Percentiles rank a stretch among this genome's conserved stretches.
Evolutionary conservation across 2,797 vertebrate species (phyloP).

Genomic region (Moxostoma hubbsi): DNA sequence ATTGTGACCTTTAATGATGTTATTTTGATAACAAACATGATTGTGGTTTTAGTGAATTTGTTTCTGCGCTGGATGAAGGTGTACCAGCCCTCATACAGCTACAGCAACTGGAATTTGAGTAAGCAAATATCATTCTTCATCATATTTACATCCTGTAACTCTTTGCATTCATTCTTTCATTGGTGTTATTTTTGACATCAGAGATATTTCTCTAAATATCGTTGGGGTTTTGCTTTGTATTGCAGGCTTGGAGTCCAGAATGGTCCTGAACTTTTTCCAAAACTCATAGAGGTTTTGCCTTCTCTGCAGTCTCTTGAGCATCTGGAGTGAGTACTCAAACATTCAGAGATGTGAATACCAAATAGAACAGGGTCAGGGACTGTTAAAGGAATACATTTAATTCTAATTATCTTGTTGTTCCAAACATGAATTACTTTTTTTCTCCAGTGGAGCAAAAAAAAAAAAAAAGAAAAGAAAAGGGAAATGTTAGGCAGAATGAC

Average conservation of each 20-base stretch:
- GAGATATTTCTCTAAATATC: not conserved
- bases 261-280: constrained; percentile 79
- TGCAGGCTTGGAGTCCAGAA: constrained; percentile 83
- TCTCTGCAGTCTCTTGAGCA: constrained; percentile 85
- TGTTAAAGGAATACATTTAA: too few relatives aligned
- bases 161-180: not conserved
- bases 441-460: too few relatives aligned
- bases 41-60: constrained; percentile 60
- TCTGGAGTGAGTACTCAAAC: constrained; percentile 84
- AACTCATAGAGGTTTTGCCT: constrained; percentile 81
- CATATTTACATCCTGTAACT: not conserved
- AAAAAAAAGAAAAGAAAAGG: too few relatives aligned
- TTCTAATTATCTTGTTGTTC: too few relatives aligned
- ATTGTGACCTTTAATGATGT: not conserved
- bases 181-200: not conserved
- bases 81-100: constrained; percentile 87
- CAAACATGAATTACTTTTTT: too few relatives aligned
- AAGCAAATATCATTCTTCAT: constrained; percentile 63
- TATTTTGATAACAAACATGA: constrained; percentile 3
- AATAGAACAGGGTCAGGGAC: too few relatives aligned
- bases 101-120: constrained; percentile 88
- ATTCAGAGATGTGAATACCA: not conserved
- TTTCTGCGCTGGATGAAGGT: constrained; percentile 67
- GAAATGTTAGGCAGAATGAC: too few relatives aligned
- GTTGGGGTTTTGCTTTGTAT: constrained; percentile 40